Conservation (phyloP, 2,888 invertebrate genomes). For the Gerris lacustris region DNA sequence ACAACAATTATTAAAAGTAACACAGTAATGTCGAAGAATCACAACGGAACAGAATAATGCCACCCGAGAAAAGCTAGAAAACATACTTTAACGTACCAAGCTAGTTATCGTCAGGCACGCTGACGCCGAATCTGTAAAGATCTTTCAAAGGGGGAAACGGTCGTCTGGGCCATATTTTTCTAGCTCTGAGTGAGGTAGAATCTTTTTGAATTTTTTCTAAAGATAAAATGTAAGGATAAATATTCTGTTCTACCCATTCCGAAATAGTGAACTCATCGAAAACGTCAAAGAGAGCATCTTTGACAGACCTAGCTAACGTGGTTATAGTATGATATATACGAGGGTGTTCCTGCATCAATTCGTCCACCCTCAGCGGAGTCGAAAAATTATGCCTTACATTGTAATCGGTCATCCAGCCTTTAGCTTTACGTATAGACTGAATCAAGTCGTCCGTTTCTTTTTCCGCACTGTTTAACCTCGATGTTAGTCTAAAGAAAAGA, state of each 20-base stretch:
- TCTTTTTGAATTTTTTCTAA: slow-evolving; percentile 46
- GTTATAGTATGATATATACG: slow-evolving; percentile 47
- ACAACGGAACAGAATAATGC: no score
- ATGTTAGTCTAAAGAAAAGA: slow-evolving; percentile 41
- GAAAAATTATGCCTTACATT: slow-evolving; percentile 56
- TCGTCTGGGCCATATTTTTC: slow-evolving; percentile 47
- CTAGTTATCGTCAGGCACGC: slow-evolving; percentile 22
- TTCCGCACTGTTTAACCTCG: slow-evolving; percentile 38
- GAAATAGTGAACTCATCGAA: slow-evolving; percentile 48
- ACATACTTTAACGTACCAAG: no score
- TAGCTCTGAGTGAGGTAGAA: slow-evolving; percentile 42
- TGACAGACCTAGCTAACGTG: slow-evolving; percentile 43
- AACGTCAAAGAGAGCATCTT: slow-evolving; percentile 45
- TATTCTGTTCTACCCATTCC: slow-evolving; percentile 55
- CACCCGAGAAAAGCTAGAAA: no score
- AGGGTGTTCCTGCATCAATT: slow-evolving; percentile 45
- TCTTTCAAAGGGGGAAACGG: slow-evolving; percentile 45
- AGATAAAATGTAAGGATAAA: slow-evolving; percentile 43
- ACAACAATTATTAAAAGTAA: no score
- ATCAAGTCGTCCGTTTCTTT: slow-evolving; percentile 34
- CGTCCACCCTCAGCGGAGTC: slow-evolving; percentile 51
- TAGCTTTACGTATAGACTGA: slow-evolving; percentile 23
- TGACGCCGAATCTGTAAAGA: slow-evolving; percentile 39
- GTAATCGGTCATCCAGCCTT: slow-evolving; percentile 54
- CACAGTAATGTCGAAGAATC: no score